These are phyloP conservation scores for Motacilla alba DNA, from an alignment of 2,113 vertebrate genomes.

Conservation along the genomic window DNA sequence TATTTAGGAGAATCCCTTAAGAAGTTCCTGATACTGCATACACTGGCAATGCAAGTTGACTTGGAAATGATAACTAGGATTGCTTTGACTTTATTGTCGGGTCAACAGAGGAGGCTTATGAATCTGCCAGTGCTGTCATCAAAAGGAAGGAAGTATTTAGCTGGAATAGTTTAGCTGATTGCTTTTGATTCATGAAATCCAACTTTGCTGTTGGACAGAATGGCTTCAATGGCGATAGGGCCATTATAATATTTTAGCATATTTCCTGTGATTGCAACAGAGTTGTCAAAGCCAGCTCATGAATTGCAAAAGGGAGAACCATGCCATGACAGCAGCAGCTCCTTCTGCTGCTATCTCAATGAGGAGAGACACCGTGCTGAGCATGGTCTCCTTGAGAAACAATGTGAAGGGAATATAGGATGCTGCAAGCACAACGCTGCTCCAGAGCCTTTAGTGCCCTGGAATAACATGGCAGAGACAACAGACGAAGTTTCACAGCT, in stretches of 20 bases:
- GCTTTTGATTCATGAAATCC: slow-evolving; percentile 15
- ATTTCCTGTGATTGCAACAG: not conserved
- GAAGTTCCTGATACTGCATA: not conserved
- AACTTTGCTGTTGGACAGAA: not conserved
- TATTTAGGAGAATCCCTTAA: not conserved
- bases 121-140: not conserved
- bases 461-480: rapidly evolving
- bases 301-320: not conserved
- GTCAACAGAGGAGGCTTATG: not conserved
- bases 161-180: not conserved
- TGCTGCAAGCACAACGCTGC: not conserved
- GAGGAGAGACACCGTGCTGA: not conserved
- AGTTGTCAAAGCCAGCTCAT: not conserved
- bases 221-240: not conserved
- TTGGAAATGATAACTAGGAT: not conserved
- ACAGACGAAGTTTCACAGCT: not conserved
- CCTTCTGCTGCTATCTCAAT: rapidly evolving
- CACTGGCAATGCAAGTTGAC: not conserved
- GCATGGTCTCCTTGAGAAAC: not conserved
- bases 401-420: not conserved
- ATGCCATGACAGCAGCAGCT: not conserved
- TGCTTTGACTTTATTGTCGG: not conserved
- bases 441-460: not conserved
- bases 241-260: slow-evolving; percentile 9
- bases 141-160: not conserved